Evolutionary conservation across 2,113 vertebrate genomes (phyloP).

Genomic region (Ariopsis seemanni): DNA sequence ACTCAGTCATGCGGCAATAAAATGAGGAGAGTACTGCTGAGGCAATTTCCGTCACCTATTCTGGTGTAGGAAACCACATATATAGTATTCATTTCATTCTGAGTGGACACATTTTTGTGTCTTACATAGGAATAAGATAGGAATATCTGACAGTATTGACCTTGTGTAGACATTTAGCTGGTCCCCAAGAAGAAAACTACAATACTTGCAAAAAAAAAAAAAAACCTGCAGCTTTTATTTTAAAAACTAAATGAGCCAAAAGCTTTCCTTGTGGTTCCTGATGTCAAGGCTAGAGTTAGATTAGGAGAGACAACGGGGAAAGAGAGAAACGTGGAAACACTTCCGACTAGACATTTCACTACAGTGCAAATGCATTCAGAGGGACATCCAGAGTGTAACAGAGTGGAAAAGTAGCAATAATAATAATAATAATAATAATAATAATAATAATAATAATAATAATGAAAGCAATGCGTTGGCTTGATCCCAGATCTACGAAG

Average conservation of each 20-base stretch:
- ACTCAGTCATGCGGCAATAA: slow-evolving; percentile 52
- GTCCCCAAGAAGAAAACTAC: no score
- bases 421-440: neutral
- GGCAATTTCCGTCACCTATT: slow-evolving; percentile 26
- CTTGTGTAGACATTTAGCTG: neutral
- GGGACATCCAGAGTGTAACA: neutral
- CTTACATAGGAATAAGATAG: neutral
- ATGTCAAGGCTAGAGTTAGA: neutral
- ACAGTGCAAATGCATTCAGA: neutral
- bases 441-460: neutral
- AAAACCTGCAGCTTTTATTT: neutral
- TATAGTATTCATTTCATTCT: slow-evolving; percentile 15
- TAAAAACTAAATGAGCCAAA: neutral
- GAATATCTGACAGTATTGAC: neutral
- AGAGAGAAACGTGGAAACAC: neutral
- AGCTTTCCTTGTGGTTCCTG: neutral
- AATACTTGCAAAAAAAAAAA: neutral
- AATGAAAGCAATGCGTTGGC: neutral
- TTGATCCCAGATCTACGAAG: neutral
- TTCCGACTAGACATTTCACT: neutral
- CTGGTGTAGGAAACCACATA: slow-evolving; percentile 17
- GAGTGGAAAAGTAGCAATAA: neutral
- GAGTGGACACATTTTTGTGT: neutral
- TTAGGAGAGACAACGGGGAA: slow-evolving; percentile 11
- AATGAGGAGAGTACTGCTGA: slow-evolving; percentile 27